Conservation (phyloP, 2,113 vertebrate genomes). For the Plotosus lineatus region DNA sequence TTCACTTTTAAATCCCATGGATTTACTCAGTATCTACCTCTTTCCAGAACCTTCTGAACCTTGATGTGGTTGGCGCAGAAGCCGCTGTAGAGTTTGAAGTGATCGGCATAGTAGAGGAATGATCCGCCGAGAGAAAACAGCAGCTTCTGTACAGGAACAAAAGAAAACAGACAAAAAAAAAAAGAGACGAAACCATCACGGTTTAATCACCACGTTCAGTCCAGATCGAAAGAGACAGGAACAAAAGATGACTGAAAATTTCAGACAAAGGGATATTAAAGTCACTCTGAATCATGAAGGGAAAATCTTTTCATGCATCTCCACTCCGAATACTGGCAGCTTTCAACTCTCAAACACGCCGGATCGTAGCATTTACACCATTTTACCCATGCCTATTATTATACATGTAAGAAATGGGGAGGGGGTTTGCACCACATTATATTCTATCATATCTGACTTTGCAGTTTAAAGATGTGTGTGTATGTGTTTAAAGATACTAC, state of each 20-base stretch:
- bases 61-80: conserved; percentile 98
- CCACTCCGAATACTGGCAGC: neutral
- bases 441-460: neutral
- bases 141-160: conserved; percentile 80
- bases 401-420: no score
- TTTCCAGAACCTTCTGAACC: conserved; percentile 96
- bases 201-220: conserved; percentile 10
- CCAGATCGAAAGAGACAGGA: neutral
- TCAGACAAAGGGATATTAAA: neutral
- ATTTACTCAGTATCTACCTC: conserved; percentile 80
- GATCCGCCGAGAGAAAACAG: conserved; percentile 95
- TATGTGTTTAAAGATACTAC: neutral
- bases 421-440: no score
- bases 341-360: neutral
- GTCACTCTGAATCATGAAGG: neutral
- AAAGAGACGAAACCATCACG: neutral
- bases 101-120: conserved; percentile 97
- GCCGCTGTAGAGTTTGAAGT: conserved; percentile 98
- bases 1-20: neutral
- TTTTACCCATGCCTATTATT: no score
- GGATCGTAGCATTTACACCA: neutral
- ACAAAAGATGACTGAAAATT: neutral
- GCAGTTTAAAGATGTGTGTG: no score
- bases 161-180: neutral
- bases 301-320: neutral